Base-by-base conservation (phyloP, 2,888 invertebrate species). In the Mayetiola destructor region DNA sequence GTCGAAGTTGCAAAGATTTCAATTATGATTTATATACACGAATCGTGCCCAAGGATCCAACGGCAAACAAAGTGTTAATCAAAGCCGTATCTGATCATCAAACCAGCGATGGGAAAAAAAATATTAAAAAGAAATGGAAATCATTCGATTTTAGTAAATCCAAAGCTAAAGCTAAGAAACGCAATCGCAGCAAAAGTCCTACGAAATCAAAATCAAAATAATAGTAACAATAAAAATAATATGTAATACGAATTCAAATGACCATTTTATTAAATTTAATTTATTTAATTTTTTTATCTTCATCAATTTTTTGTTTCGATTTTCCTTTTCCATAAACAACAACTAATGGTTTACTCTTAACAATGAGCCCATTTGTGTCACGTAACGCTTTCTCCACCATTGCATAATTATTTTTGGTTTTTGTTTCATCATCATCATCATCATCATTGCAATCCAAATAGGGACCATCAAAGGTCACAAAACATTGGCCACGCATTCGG, bases 401-500 rank as follows among this genome's bases (percentile, higher is more conserved):
- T 10, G 29, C 39, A n/a, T 29, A 56, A 16, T 59, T 53, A 6
- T 27, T 5, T 32, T 29, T 5, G 29, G 18, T 20, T 21, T 59
- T 59, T 16, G 16, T 29, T 6, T 20, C 10, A 1, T 18, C 21
- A 4, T 23, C 16, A 18, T 56, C 56, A 32, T 56, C 56, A 6
- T 56, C 56, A 30, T 20, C 30, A 32, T 61, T 61, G 20, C 59
- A 21, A 1, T 61, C 56, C 8, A 40, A 12, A 8, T 64, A 48
- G 21, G 56, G 56, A 14, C 62, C 59, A 3, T 54, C 56, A 52
- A 72, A 72, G 1, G 89, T 89, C 0, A 95, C 78, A 76, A 95
- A 95, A 1, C 91, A 93, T 72, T 95, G 95, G 0, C 94, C 94
- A 71, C 93, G 95, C 94, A 95, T 94, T 66, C 91, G 78, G 1